Conservation (phyloP, 2,113 vertebrate species). For the Serilophus lunatus region DNA sequence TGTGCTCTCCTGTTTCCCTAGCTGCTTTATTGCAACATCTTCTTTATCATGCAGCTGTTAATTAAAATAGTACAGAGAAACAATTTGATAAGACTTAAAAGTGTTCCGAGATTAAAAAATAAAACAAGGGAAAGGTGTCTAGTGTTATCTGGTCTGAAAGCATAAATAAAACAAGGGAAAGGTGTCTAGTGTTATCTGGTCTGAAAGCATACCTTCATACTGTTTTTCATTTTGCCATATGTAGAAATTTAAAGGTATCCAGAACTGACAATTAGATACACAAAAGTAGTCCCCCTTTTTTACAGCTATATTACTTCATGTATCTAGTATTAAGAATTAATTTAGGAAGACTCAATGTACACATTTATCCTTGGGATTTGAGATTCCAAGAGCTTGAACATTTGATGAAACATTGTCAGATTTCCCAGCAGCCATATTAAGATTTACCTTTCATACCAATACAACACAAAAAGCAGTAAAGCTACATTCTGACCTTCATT, state of each 20-base stretch:
- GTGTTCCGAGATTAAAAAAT: background rate
- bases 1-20: background rate
- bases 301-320: background rate
- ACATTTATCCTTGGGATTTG: background rate
- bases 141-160: background rate
- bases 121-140: background rate
- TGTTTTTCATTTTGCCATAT: background rate
- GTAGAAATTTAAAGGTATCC: background rate
- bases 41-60: background rate
- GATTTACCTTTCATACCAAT: slow-evolving; percentile 19
- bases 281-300: background rate
- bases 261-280: background rate
- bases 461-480: slow-evolving; percentile 12
- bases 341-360: background rate
- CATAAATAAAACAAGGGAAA: background rate
- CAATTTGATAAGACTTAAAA: background rate
- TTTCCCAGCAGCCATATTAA: background rate
- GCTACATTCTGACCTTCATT: slow-evolving; percentile 34
- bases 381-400: background rate
- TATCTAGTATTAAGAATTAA: background rate
- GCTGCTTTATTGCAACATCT: background rate
- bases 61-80: background rate
- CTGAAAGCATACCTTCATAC: background rate
- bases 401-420: background rate
- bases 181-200: background rate